Evolutionary conservation across 2,888 invertebrate genomes (phyloP), one percentile per base, ranked within the genome.

Genomic region (Incurvaria masculella): DNA sequence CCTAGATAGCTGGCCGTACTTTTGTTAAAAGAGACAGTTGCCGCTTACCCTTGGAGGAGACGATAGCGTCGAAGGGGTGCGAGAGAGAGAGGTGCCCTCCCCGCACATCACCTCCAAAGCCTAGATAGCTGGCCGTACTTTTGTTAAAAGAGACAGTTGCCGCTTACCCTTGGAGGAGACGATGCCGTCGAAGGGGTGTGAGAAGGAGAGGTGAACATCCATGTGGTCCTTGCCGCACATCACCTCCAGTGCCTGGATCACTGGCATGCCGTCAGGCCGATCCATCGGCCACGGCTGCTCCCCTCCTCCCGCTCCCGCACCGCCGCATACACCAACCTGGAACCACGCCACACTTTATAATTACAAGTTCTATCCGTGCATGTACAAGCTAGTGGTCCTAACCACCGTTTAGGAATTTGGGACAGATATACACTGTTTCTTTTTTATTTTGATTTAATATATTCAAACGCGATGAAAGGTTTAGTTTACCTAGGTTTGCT

Each of bases 181-280:
- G 65, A 94, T 91, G 51, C 94, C 95, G 65, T 94, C 91, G 74
- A 95, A 95, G 27, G 94, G 93, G 63, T 91, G 90, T 53, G 91
- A 92, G 72, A 94, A 94, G 46, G 91, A 89, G 55, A 95, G 82
- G 61, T 94, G 93, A 2, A 95, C 94, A 64, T 94, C 93, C 94
- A 95, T 94, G 71, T 94, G 93, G 65, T 94, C 92, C 72, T 94
- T 94, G 59, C 94, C 94, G 72, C 95, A 95, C 92, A 94, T 95
- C 54, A 95, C 95, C 72, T 95, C 94, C 65, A 95, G 75, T 49
- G 92, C 86, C 63, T 91, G 90, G 68, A 94, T 94, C 63, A 91
- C 88, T 54, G 93, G 91, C 91, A 93, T 92, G 56, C 91, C 92
- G 48, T 89, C 87, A 21, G 93, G 92, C 71, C 92, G 80, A 60